Evolutionary conservation across 2,888 invertebrate species (phyloP), one percentile per base, ranked within the genome.

Genomic region (Cheiracanthium punctorium): DNA sequence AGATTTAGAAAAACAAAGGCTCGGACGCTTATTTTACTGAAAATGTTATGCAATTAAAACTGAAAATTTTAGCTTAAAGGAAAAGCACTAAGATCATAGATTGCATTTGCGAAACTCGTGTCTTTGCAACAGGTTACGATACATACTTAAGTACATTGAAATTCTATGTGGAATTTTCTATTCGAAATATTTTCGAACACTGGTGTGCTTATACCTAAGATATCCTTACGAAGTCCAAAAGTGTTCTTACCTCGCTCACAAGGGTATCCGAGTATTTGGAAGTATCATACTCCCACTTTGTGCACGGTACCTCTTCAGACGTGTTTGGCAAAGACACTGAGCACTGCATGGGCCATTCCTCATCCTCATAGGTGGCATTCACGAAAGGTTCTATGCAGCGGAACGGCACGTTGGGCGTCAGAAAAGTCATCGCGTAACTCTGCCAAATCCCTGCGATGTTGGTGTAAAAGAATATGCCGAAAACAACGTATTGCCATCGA

Each of bases 181-280:
- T n/a, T n/a, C n/a, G n/a, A n/a, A n/a, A n/a, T n/a, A n/a, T n/a
- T n/a, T n/a, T n/a, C n/a, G n/a, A n/a, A n/a, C n/a, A n/a, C n/a
- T n/a, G n/a, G n/a, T n/a, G n/a, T n/a, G n/a, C n/a, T n/a, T n/a
- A n/a, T n/a, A n/a, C n/a, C n/a, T n/a, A n/a, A n/a, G n/a, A n/a
- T n/a, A n/a, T n/a, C n/a, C n/a, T n/a, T n/a, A n/a, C n/a, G n/a
- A n/a, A n/a, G n/a, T n/a, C n/a, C n/a, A n/a, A n/a, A n/a, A n/a
- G n/a, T n/a, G n/a, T n/a, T n/a, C 74, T 64, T 48, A 92, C 92
- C 90, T 96, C 95, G 0, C 95, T 94, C 84, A 95, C 94, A 89
- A 96, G 94, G 0, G 95, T 95, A 89, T 94, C 93, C 8, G 95
- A 95, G 20, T 93, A 92, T 89, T 93, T 92, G 0, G 92, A 91